Evolutionary conservation across 2,113 vertebrate species (phyloP).

Genomic region (Toxostoma redivivum): DNA sequence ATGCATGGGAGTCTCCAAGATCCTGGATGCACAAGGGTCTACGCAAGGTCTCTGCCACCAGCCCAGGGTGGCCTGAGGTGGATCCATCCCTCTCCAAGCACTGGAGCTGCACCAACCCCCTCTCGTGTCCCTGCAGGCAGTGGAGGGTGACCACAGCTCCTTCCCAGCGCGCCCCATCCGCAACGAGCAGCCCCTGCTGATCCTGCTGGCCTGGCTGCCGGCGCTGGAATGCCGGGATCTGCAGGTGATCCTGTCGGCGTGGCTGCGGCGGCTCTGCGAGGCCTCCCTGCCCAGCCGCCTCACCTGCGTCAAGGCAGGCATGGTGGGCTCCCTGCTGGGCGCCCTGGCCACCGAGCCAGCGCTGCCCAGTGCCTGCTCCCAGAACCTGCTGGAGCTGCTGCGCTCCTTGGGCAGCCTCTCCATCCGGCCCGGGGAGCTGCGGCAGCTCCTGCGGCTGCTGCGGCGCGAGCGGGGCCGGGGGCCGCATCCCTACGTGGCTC

Average conservation of each 20-base stretch:
- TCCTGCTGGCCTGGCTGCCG: conserved; percentile 90
- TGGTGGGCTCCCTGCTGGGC: conserved; percentile 81
- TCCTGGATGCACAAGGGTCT: rapidly evolving
- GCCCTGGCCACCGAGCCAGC: conserved; percentile 70
- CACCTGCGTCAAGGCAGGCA: conserved; percentile 88
- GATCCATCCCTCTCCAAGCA: not conserved
- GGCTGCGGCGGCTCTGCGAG: conserved; percentile 83
- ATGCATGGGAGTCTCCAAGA: rapidly evolving
- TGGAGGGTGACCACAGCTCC: conserved; percentile 83
- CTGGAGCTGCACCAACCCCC: not conserved
- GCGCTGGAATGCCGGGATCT: conserved; percentile 79
- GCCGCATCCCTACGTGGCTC: conserved; percentile 70
- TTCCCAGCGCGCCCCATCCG: conserved; percentile 75
- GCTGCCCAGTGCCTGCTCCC: conserved; percentile 79
- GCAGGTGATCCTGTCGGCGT: conserved; percentile 83
- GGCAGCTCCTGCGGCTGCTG: conserved; percentile 80
- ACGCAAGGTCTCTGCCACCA: not conserved
- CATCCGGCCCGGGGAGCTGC: conserved; percentile 83
- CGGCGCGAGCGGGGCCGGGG: conserved; percentile 38
- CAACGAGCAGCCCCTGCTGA: conserved; percentile 90
- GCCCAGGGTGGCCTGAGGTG: rapidly evolving
- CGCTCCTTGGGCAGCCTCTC: conserved; percentile 86
- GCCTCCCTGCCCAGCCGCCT: conserved; percentile 85
- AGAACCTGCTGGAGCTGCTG: conserved; percentile 84
- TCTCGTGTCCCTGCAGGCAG: conserved; percentile 70